These are phyloP conservation scores for Rhinoderma darwinii DNA, from an alignment of 2,113 vertebrate species.

Conservation along the genomic window DNA sequence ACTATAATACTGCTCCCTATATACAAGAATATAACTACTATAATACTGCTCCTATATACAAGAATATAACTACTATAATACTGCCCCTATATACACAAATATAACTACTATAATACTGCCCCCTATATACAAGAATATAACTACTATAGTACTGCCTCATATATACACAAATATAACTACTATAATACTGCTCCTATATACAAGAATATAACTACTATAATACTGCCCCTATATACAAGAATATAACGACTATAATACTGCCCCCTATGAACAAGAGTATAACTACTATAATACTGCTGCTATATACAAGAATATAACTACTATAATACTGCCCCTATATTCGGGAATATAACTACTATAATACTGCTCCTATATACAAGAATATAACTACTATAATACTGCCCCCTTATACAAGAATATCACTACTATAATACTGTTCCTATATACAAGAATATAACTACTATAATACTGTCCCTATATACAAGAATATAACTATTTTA, in stretches of 20 bases:
- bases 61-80: conserved; percentile 24
- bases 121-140: not conserved
- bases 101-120: conserved; percentile 22
- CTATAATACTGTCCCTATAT: not conserved
- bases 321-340: not conserved
- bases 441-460: not conserved
- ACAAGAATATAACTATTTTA: conserved; percentile 4
- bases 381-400: conserved; percentile 7
- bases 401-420: not conserved
- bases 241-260: conserved; percentile 9
- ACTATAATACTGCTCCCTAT: conserved; percentile 12
- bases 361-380: too few species aligned
- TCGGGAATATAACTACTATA: conserved; percentile 1
- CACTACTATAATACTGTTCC: not conserved
- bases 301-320: not conserved
- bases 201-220: not conserved
- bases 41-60: not conserved
- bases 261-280: conserved; percentile 1
- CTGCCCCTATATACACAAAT: not conserved
- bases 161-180: not conserved
- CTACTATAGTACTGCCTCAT: not conserved
- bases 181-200: conserved; percentile 2
- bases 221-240: not conserved
- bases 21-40: conserved; percentile 18
- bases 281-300: not conserved